Percentiles rank a stretch among this genome's conserved stretches.
Evolutionary conservation across 1,140 invertebrate species (phyloP).

Genomic region (Apis florea): DNA sequence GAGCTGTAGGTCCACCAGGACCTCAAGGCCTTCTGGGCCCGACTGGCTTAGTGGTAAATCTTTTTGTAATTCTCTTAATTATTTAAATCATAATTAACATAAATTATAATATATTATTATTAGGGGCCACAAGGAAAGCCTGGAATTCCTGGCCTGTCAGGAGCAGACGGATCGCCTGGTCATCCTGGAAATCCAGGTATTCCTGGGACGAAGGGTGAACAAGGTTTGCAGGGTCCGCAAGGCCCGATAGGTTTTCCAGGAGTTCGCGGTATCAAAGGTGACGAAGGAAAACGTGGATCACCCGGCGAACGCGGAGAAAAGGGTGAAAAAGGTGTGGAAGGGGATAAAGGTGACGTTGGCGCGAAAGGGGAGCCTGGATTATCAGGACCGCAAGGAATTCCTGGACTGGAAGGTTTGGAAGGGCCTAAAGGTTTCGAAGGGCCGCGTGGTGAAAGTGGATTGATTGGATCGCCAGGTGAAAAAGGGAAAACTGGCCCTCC

Average conservation of each 20-base stretch:
- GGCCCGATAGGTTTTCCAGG: conserved; percentile 90
- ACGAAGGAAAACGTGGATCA: conserved; percentile 86
- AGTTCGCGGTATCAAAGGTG: conserved; percentile 87
- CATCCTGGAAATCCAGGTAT: conserved; percentile 87
- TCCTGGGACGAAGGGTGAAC: conserved; percentile 90
- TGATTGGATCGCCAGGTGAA: conserved; percentile 81
- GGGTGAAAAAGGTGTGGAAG: conserved; percentile 89
- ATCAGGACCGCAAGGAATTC: conserved; percentile 84
- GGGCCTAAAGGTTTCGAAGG: conserved; percentile 92
- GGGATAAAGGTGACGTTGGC: conserved; percentile 87
- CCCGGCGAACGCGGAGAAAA: conserved; percentile 78
- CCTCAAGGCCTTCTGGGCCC: conserved; percentile 85
- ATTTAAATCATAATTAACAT: neutral
- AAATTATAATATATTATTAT: conserved; percentile 49
- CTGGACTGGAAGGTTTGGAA: conserved; percentile 91
- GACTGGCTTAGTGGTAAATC: conserved; percentile 84
- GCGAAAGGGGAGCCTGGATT: conserved; percentile 87
- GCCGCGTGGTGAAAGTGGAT: conserved; percentile 85
- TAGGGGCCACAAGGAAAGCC: conserved; percentile 90
- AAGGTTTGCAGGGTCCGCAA: conserved; percentile 85
- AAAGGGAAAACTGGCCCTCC: conserved; percentile 87
- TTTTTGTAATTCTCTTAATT: neutral
- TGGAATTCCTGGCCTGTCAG: conserved; percentile 90
- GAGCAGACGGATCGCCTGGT: conserved; percentile 88
- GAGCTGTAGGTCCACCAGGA: conserved; percentile 85